Conservation (phyloP, 2,888 invertebrate genomes). For the Hypercompe scribonia region DNA sequence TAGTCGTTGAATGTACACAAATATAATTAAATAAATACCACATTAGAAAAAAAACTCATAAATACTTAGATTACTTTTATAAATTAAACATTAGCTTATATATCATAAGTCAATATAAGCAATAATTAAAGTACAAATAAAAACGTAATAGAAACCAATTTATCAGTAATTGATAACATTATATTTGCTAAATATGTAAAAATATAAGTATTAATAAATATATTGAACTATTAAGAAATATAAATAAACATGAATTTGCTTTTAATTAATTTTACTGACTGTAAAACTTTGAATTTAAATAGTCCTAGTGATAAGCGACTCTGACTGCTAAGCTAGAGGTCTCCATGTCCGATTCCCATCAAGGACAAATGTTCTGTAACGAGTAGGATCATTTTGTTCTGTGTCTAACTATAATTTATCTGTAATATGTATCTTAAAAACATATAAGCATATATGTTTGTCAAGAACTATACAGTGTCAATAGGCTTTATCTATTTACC, state of each 20-base stretch:
- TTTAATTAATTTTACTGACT: not conserved
- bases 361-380: too few relatives aligned
- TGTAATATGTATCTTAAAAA: too few relatives aligned
- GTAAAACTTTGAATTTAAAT: not conserved
- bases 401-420: too few relatives aligned
- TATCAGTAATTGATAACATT: not conserved
- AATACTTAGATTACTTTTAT: too few relatives aligned
- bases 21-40: not conserved
- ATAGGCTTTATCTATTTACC: too few relatives aligned
- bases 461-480: too few relatives aligned
- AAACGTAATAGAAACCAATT: not conserved
- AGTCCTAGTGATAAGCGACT: not conserved
- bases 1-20: not conserved
- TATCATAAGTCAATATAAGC: not conserved
- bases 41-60: not conserved
- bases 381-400: too few relatives aligned
- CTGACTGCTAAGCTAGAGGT: not conserved
- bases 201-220: not conserved
- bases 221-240: not conserved
- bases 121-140: not conserved
- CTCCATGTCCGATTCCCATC: too few relatives aligned
- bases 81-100: too few relatives aligned
- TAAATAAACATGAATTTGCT: not conserved
- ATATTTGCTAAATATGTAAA: not conserved
- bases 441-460: too few relatives aligned